phyloP scores from a whole-genome alignment of 37 sponge, comb jelly and placozoan species.

The Oopsacas minuta region DNA sequence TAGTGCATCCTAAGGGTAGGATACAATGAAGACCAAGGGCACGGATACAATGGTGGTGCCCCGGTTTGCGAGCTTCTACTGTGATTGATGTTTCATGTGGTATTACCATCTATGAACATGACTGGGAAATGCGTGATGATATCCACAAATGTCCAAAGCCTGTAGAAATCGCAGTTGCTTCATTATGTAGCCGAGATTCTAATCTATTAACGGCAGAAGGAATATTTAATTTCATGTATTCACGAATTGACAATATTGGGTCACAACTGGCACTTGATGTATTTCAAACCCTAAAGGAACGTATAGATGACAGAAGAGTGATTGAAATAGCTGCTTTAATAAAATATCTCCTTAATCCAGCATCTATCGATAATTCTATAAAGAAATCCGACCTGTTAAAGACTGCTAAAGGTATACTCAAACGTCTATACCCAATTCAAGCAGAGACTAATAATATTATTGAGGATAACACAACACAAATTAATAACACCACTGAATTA shows the following conservation, averaged over 20 bases:
- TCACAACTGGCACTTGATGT: conserved; percentile 17
- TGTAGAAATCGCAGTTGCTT: background rate
- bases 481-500: background rate
- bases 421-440: background rate
- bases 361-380: background rate
- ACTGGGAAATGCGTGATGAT: conserved; percentile 8
- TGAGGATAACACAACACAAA: too few species aligned
- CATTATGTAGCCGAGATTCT: conserved; percentile 3
- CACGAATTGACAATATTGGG: background rate
- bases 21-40: too few species aligned
- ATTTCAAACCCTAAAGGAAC: background rate
- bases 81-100: conserved; percentile 11
- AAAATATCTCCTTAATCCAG: conserved; percentile 17
- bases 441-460: too few species aligned
- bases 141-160: background rate
- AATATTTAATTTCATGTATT: conserved; percentile 16
- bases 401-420: conserved; percentile 9
- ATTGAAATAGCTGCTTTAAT: background rate
- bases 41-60: too few species aligned
- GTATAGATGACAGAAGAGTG: background rate
- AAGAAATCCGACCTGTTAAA: background rate
- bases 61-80: too few species aligned
- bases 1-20: too few species aligned
- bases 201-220: conserved; percentile 3
- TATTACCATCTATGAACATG: background rate